These are phyloP conservation scores for Falco punctatus DNA, from an alignment of 2,113 vertebrate species.

Conservation along the genomic window DNA sequence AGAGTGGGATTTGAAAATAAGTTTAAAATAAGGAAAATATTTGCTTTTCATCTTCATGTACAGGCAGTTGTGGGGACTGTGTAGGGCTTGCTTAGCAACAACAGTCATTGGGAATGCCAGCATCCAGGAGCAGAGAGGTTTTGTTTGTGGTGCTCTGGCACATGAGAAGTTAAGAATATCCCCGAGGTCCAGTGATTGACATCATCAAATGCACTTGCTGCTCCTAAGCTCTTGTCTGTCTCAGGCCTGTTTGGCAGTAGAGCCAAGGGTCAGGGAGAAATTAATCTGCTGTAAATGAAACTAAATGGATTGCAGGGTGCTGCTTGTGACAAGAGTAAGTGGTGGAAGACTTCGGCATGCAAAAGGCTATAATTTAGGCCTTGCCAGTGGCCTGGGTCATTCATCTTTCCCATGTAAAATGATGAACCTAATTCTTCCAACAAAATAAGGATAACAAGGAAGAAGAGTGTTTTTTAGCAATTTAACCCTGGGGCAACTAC, in stretches of 20 bases:
- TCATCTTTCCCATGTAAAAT: slow-evolving; percentile 44
- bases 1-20: not conserved
- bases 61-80: accelerated
- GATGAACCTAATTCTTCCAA: slow-evolving; percentile 36
- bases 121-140: too few species aligned
- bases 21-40: too few species aligned
- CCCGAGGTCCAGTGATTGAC: slow-evolving; percentile 30
- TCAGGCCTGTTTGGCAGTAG: slow-evolving; percentile 40
- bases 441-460: slow-evolving; percentile 39
- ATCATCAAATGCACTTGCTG: slow-evolving; percentile 43
- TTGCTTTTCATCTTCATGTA: too few species aligned
- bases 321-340: slow-evolving; percentile 62
- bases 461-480: not conserved
- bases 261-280: slow-evolving; percentile 60
- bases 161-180: not conserved
- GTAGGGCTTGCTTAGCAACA: not conserved
- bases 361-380: slow-evolving; percentile 59
- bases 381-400: slow-evolving; percentile 34
- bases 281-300: slow-evolving; percentile 73
- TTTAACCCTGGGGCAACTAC: too few species aligned
- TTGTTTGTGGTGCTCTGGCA: not conserved
- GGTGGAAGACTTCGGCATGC: slow-evolving; percentile 39
- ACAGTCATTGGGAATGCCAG: too few species aligned
- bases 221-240: slow-evolving; percentile 39
- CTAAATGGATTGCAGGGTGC: slow-evolving; percentile 60